Evolutionary conservation across 2,113 vertebrate species (phyloP), one percentile per base, ranked within the genome.

Genomic region (Phaethornis superciliosus): DNA sequence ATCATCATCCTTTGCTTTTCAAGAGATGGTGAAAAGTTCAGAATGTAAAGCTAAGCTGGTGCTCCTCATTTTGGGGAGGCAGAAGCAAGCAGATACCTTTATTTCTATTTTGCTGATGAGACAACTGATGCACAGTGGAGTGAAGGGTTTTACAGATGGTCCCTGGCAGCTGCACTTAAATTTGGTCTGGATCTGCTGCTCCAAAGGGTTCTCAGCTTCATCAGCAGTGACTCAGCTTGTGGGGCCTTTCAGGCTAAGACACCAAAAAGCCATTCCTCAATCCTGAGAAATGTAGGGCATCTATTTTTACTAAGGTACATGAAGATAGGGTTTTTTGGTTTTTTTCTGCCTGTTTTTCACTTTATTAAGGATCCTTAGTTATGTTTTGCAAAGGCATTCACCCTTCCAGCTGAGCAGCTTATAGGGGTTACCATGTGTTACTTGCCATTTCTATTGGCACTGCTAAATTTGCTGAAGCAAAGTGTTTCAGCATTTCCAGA

Each of bases 251-350:
- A 68, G 44, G 46, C 16, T 83, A 37, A 91, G 35, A 23, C 33
- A 85, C 51, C 67, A 89, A 80, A 63, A 91, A 95, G 64, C 81
- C 58, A 59, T 63, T 94, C 51, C 59, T 67, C 33, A 77, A 40
- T 68, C 19, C 68, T 60, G 52, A 74, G 83, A 83, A 91, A 88
- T 88, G 55, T 81, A 85, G 93, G 85, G 9, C 91, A 89, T 55
- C 62, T 95, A 95, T 91, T 94, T 95, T 95, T 93, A 44, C 64
- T 81, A 49, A 64, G 37, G 44, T 33, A 60, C 32, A 20, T 81
- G 68, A 60, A 81, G 37, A 63, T 5, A 51, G 52, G 2, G 32
- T 1, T 16, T 51, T 37, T 7, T 15, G 5, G 5, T 20, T 26
- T 13, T 4, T 51, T 5, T 1, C 42, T 37, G 22, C 21, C 16